Evolutionary conservation across 2,888 invertebrate genomes (phyloP).

Genomic region (Eubasilissa splendida): DNA sequence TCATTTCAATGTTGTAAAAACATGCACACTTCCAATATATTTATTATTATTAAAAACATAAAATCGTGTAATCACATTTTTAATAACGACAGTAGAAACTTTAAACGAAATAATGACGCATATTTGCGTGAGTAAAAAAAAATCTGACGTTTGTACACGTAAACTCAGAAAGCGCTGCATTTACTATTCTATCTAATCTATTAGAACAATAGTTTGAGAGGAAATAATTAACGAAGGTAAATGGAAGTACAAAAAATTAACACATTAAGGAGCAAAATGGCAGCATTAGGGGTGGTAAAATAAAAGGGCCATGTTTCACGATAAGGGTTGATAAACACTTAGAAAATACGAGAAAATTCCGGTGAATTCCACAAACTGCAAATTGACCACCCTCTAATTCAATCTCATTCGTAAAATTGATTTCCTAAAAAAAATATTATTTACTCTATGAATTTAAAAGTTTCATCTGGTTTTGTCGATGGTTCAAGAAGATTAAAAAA

Average conservation of each 20-base stretch:
- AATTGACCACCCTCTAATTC: conserved; percentile 15
- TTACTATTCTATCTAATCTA: not conserved
- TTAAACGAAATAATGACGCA: too few relatives aligned
- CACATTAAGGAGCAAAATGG: not conserved
- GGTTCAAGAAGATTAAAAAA: not conserved
- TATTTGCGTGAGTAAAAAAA: too few relatives aligned
- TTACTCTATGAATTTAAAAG: not conserved
- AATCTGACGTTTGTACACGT: too few relatives aligned
- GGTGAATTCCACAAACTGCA: conserved; percentile 14
- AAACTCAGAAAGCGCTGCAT: not conserved
- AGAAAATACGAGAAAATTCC: conserved; percentile 2
- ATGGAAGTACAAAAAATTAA: not conserved
- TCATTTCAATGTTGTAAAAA: too few relatives aligned
- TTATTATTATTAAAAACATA: too few relatives aligned
- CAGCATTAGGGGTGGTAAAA: conserved; percentile 24
- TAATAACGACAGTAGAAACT: too few relatives aligned
- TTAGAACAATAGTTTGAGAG: not conserved
- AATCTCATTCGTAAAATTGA: conserved; percentile 25
- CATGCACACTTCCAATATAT: too few relatives aligned
- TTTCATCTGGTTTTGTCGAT: conserved; percentile 5
- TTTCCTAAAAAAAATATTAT: conserved; percentile 1
- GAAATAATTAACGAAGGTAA: conserved; percentile 3
- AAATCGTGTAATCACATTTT: too few relatives aligned
- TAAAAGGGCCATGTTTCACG: not conserved
- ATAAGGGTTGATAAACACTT: conserved; percentile 27